Conservation (phyloP, 2,113 vertebrate genomes). For the Cercopithecus mona region DNA sequence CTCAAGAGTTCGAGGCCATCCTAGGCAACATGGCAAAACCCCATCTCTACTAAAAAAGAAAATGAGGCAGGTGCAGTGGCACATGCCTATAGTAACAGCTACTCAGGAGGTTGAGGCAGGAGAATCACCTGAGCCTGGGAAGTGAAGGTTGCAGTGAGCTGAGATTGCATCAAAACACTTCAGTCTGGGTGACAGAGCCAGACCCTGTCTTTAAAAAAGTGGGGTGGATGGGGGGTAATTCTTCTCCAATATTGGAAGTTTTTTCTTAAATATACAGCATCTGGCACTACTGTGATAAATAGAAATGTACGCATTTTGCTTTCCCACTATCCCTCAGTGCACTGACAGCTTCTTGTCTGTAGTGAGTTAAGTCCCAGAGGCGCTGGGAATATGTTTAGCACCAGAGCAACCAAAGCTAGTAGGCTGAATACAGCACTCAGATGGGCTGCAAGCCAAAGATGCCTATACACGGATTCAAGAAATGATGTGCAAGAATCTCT, state of each 20-base stretch:
- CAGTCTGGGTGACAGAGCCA: too few relatives aligned
- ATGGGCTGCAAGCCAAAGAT: background rate
- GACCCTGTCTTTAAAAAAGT: too few relatives aligned
- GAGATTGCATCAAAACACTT: too few relatives aligned
- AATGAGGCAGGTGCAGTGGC: too few relatives aligned
- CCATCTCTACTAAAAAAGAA: too few relatives aligned
- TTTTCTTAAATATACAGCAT: background rate
- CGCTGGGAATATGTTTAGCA: background rate
- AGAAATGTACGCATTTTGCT: background rate
- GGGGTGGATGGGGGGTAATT: too few relatives aligned
- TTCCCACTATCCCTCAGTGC: background rate
- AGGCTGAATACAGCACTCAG: background rate
- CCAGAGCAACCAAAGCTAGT: background rate
- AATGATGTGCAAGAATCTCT: background rate
- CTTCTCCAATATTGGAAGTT: background rate
- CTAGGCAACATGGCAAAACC: too few relatives aligned
- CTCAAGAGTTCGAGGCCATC: too few relatives aligned
- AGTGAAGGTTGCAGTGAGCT: too few relatives aligned
- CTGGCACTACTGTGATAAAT: background rate
- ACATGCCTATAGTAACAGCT: too few relatives aligned
- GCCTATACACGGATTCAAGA: background rate
- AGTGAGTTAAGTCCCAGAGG: background rate
- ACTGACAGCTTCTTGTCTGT: background rate
- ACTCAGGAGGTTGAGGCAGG: too few relatives aligned
- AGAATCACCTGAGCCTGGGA: too few relatives aligned